Percentiles rank a stretch among this genome's conserved stretches.
Evolutionary conservation across 1,140 invertebrate species (phyloP).

Genomic region (Formica exsecta): DNA sequence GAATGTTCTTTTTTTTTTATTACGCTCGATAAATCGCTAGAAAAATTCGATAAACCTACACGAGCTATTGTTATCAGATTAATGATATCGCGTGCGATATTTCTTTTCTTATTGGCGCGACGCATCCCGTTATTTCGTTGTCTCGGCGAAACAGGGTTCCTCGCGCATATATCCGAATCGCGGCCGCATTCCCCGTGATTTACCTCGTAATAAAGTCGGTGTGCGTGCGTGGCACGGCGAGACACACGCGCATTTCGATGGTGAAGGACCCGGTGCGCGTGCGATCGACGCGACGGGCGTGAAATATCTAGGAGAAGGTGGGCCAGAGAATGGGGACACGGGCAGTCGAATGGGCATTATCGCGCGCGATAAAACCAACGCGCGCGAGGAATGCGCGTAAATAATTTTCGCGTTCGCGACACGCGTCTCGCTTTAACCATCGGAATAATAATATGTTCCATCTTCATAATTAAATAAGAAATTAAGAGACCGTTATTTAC

Average conservation of each 20-base stretch:
- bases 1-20: neutral
- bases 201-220: constrained; percentile 59
- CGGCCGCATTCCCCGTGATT: constrained; percentile 48
- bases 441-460: neutral
- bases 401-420: constrained; percentile 66
- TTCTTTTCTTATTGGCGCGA: neutral
- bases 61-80: neutral
- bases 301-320: constrained; percentile 72
- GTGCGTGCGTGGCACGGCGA: constrained; percentile 25
- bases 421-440: constrained; percentile 25
- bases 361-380: neutral
- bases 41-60: neutral
- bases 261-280: neutral
- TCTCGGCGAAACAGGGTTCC: constrained; percentile 1
- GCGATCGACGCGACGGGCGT: constrained; percentile 28
- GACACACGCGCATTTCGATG: neutral
- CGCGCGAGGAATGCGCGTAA: constrained; percentile 67
- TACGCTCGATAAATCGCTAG: neutral
- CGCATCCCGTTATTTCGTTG: constrained; percentile 47
- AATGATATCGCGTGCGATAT: neutral
- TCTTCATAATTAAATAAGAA: neutral
- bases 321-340: constrained; percentile 70
- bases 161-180: constrained; percentile 7
- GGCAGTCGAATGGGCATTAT: constrained; percentile 66
- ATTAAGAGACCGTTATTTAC: neutral